These are phyloP conservation scores for Shargacucullia verbasci DNA, from an alignment of 2,888 invertebrate genomes.

Conservation along the genomic window DNA sequence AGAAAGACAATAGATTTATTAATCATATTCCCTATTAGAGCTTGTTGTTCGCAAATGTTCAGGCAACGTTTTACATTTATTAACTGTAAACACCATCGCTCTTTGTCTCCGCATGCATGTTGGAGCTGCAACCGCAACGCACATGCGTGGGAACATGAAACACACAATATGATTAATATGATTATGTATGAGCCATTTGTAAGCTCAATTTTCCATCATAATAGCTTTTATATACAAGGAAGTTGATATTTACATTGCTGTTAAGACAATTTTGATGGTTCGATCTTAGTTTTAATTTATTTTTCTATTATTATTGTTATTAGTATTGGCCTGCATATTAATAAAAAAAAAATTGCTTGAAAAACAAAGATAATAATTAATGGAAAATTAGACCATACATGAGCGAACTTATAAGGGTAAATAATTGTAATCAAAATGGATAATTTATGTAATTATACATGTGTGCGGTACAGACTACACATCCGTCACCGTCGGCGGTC, in stretches of 20 bases:
- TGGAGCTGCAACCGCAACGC: constrained; percentile 38
- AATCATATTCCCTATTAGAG: constrained; percentile 29
- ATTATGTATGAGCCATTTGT: constrained; percentile 61
- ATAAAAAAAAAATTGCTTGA: no score
- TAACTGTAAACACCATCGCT: constrained; percentile 39
- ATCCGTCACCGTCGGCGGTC: constrained; percentile 66
- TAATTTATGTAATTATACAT: neutral
- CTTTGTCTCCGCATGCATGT: constrained; percentile 38
- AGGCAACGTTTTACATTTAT: constrained; percentile 30
- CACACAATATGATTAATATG: constrained; percentile 54
- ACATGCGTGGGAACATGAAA: constrained; percentile 67
- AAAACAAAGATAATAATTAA: no score
- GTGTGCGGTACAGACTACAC: constrained; percentile 34
- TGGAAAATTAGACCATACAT: neutral
- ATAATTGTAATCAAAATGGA: constrained; percentile 1
- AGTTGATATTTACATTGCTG: constrained; percentile 42
- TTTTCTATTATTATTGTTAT: constrained; percentile 24
- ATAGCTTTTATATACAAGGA: constrained; percentile 62
- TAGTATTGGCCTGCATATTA: neutral
- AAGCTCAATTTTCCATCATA: constrained; percentile 56
- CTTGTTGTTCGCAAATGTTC: constrained; percentile 20
- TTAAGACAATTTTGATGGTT: constrained; percentile 33
- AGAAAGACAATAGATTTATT: constrained; percentile 43
- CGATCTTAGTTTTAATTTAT: constrained; percentile 6
- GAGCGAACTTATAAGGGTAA: constrained; percentile 4